A percentile compares a stretch with the other conserved stretches of the same genome.
phyloP scores from a whole-genome alignment of 2,113 vertebrate species.

The Neodontobutis hainanensis region DNA sequence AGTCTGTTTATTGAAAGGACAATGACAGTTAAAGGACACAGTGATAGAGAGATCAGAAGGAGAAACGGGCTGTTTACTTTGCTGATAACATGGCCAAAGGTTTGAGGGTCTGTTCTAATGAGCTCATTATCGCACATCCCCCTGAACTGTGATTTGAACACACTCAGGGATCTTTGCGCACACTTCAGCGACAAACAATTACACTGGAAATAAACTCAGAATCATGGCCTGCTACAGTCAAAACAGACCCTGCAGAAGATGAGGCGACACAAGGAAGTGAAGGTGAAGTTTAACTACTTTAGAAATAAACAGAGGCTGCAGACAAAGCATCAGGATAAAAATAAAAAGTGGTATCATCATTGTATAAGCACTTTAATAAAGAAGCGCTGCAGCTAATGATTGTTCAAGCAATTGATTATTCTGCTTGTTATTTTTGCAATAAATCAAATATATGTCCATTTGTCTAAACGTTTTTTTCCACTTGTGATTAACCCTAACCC shows the following conservation, averaged over 20 bases:
- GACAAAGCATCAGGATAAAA: too few species aligned
- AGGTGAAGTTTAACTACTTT: not conserved
- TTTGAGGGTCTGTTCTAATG: slow-evolving; percentile 36
- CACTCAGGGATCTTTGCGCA: slow-evolving; percentile 25
- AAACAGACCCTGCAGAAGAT: not conserved
- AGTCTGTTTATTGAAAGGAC: not conserved
- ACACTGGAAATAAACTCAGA: slow-evolving; percentile 5
- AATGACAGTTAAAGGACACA: slow-evolving; percentile 33
- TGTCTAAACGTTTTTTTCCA: too few species aligned
- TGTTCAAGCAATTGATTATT: too few species aligned
- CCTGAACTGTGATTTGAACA: slow-evolving; percentile 9
- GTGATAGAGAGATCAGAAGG: not conserved
- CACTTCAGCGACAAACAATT: slow-evolving; percentile 10
- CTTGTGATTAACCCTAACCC: too few species aligned
- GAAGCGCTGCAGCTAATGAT: too few species aligned
- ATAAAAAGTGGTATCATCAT: too few species aligned
- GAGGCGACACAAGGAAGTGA: not conserved
- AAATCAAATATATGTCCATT: too few species aligned
- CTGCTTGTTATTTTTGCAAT: too few species aligned
- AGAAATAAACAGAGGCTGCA: too few species aligned
- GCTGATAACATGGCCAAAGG: slow-evolving; percentile 1
- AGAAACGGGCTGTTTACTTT: not conserved
- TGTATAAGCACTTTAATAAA: too few species aligned
- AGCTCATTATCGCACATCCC: slow-evolving; percentile 38
- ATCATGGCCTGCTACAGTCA: not conserved